These are phyloP conservation scores for Hemibagrus guttatus DNA, from an alignment of 2,797 vertebrate genomes.

Conservation along the genomic window DNA sequence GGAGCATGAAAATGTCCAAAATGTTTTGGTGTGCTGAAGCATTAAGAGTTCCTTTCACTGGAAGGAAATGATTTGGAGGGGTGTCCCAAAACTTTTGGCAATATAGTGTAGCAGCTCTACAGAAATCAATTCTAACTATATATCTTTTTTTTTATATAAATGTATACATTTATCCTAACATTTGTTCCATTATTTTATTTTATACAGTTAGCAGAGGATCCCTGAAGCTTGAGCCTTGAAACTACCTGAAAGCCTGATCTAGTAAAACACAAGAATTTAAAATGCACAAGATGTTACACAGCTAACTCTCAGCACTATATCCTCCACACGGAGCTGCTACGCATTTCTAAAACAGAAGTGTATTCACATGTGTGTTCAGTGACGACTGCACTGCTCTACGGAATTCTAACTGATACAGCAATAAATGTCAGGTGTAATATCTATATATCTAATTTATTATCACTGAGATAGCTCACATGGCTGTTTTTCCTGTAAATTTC, in stretches of 20 bases:
- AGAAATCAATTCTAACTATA: background rate
- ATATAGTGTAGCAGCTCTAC: background rate
- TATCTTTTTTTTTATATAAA: background rate
- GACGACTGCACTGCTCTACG: background rate
- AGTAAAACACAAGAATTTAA: background rate
- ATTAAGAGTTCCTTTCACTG: too few relatives aligned
- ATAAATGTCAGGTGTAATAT: conserved; percentile 4
- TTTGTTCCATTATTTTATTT: background rate
- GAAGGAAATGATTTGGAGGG: too few relatives aligned
- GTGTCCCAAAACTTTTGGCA: too few relatives aligned
- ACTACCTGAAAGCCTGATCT: background rate
- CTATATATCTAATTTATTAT: conserved; percentile 23
- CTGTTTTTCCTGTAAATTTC: conserved; percentile 29
- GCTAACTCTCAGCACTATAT: background rate
- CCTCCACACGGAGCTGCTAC: too few relatives aligned
- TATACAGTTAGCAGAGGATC: background rate
- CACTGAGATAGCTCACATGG: background rate
- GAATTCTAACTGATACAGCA: background rate
- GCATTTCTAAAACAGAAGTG: background rate
- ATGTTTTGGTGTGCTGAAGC: too few relatives aligned
- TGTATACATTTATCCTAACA: background rate
- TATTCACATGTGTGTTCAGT: background rate
- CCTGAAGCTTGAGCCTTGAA: background rate
- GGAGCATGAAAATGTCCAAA: too few relatives aligned
- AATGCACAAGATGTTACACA: background rate